A percentile compares a stretch with the other conserved stretches of the same genome.
These are phyloP conservation scores for Torymus tubicola DNA, from an alignment of 2,888 invertebrate genomes.

Conservation along the genomic window DNA sequence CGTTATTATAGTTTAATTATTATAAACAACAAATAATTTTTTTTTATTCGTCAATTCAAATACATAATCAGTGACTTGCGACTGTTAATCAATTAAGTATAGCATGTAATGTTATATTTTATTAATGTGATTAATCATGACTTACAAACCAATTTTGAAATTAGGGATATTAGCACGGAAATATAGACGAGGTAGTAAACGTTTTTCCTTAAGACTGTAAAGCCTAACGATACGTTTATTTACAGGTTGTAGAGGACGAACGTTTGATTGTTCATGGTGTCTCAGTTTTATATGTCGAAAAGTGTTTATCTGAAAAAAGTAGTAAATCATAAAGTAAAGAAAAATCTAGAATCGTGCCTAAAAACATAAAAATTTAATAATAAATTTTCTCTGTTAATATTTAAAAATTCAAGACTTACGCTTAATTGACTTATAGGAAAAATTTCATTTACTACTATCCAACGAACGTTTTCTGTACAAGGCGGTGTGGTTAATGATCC, in stretches of 20 bases:
- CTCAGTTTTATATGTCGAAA: not conserved
- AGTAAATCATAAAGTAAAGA: not conserved
- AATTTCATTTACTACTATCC: slow-evolving; percentile 5
- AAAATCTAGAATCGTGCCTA: no score
- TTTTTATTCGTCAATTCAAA: no score
- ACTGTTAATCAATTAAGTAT: no score
- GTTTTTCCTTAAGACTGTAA: not conserved
- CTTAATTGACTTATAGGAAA: not conserved
- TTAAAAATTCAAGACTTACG: slow-evolving; percentile 12
- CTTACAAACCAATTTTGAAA: no score
- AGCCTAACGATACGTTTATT: not conserved
- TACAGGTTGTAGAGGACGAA: not conserved
- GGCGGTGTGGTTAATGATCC: slow-evolving; percentile 41
- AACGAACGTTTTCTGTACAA: slow-evolving; percentile 27
- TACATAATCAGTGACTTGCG: no score
- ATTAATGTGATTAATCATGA: no score
- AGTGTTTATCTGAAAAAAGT: not conserved
- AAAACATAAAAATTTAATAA: not conserved
- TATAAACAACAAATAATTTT: no score
- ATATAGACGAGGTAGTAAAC: no score
- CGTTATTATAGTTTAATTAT: no score
- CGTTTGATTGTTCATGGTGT: not conserved
- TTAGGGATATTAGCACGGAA: no score
- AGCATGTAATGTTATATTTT: no score
- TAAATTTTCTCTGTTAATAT: not conserved